Conservation (phyloP, 1,140 invertebrate species). For the Ceratina australensis region DNA sequence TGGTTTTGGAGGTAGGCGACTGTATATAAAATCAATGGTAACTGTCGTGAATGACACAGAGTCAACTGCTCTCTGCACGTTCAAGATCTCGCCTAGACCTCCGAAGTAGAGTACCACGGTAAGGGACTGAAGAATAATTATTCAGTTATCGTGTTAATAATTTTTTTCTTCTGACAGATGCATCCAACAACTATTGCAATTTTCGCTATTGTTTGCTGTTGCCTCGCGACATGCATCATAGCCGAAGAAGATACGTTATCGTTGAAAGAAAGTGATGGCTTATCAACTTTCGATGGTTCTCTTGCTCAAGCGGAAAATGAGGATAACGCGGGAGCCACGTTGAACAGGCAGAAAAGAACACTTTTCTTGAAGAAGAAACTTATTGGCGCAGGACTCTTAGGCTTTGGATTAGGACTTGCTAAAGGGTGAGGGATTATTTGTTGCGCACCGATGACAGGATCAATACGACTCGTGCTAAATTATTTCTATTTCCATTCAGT, state of each 20-base stretch:
- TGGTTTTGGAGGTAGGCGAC: conserved; percentile 59
- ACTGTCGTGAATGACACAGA: conserved; percentile 26
- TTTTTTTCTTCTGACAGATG: conserved; percentile 61
- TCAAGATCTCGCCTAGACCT: not conserved
- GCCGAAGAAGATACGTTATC: conserved; percentile 49
- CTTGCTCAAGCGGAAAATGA: conserved; percentile 29
- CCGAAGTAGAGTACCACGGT: not conserved
- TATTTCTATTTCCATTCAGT: conserved; percentile 46
- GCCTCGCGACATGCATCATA: conserved; percentile 38
- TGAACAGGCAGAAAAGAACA: conserved; percentile 68
- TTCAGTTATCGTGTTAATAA: not conserved
- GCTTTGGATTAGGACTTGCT: conserved; percentile 71
- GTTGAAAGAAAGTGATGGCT: conserved; percentile 29
- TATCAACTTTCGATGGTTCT: conserved; percentile 25
- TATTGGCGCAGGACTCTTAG: conserved; percentile 72
- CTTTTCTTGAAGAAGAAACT: conserved; percentile 74
- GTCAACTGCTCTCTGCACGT: not conserved
- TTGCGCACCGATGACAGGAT: no score
- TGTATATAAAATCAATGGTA: conserved; percentile 67
- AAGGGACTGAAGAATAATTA: not conserved
- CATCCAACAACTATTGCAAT: conserved; percentile 50
- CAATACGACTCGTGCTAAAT: not conserved
- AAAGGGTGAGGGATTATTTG: conserved; percentile 68
- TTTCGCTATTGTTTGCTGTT: conserved; percentile 50
- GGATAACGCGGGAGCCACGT: conserved; percentile 14